Conservation (phyloP, 23 tunicate genomes). For the Clavelina lepadiformis region DNA sequence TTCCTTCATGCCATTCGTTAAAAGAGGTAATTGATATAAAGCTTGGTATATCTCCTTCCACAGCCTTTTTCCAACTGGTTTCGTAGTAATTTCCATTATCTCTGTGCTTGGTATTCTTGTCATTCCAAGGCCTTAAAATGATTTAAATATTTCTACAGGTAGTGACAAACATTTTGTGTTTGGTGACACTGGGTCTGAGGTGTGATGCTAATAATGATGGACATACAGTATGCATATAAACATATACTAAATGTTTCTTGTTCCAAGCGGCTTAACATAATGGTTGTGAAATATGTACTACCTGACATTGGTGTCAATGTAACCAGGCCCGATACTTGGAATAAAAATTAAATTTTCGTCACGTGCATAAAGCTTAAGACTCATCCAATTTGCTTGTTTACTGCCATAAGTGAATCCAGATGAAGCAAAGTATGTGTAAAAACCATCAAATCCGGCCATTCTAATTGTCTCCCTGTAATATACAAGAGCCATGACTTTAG, state of each 20-base stretch:
- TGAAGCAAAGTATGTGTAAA: conserved; percentile 96
- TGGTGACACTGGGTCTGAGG: no score
- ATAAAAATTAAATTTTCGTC: conserved; percentile 50
- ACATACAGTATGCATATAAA: neutral
- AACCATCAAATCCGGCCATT: conserved; percentile 66
- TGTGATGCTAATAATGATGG: no score
- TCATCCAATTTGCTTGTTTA: conserved; percentile 37
- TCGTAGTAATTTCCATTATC: conserved; percentile 52
- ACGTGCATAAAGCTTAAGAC: conserved; percentile 4
- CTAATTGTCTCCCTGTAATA: conserved; percentile 17
- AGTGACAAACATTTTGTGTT: no score
- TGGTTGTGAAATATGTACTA: no score
- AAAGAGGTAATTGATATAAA: conserved; percentile 81
- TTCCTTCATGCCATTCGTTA: conserved; percentile 99
- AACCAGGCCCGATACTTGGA: conserved; percentile 97
- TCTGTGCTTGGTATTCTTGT: conserved; percentile 40
- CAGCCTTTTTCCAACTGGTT: conserved; percentile 37
- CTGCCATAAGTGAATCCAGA: conserved; percentile 58
- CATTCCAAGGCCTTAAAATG: conserved; percentile 88
- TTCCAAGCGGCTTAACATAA: no score
- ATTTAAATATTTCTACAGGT: no score
- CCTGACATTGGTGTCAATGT: conserved; percentile 83
- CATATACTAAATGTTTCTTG: no score
- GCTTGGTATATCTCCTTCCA: conserved; percentile 5
- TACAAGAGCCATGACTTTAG: no score